Conservation (phyloP, 2,888 invertebrate genomes). For the Dinocampus coccinellae region DNA sequence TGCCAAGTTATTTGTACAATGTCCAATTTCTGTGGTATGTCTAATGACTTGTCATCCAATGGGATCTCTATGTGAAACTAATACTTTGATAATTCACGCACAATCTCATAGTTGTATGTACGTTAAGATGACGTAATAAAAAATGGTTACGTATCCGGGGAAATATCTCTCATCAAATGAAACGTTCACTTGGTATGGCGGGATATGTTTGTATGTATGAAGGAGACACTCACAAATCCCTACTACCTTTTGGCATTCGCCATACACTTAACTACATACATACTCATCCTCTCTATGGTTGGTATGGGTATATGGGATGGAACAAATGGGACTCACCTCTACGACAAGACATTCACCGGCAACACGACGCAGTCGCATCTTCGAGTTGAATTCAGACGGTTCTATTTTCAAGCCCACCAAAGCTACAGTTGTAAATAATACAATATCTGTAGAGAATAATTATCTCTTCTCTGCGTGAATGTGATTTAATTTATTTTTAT, state of each 20-base stretch:
- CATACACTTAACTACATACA: background rate
- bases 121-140: conserved; percentile 27
- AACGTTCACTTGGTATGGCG: conserved; percentile 13
- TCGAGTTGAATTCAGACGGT: conserved; percentile 61
- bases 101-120: conserved; percentile 9
- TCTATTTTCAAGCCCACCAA: conserved; percentile 16
- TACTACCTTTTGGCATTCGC: background rate
- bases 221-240: conserved; percentile 36
- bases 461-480: conserved; percentile 33
- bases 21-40: background rate
- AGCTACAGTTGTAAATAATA: conserved; percentile 1
- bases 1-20: conserved; percentile 18
- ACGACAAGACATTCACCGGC: conserved; percentile 52
- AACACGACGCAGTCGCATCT: conserved; percentile 59
- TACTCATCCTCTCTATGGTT: conserved; percentile 29
- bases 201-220: background rate
- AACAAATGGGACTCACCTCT: conserved; percentile 42
- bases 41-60: background rate
- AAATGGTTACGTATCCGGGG: conserved; percentile 21
- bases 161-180: conserved; percentile 15
- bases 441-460: conserved; percentile 32
- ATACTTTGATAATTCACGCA: conserved; percentile 8
- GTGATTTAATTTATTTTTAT: conserved; percentile 33
- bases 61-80: background rate
- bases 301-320: background rate